phyloP scores from a whole-genome alignment of 2,888 invertebrate species.

The Mellilla xanthometata region DNA sequence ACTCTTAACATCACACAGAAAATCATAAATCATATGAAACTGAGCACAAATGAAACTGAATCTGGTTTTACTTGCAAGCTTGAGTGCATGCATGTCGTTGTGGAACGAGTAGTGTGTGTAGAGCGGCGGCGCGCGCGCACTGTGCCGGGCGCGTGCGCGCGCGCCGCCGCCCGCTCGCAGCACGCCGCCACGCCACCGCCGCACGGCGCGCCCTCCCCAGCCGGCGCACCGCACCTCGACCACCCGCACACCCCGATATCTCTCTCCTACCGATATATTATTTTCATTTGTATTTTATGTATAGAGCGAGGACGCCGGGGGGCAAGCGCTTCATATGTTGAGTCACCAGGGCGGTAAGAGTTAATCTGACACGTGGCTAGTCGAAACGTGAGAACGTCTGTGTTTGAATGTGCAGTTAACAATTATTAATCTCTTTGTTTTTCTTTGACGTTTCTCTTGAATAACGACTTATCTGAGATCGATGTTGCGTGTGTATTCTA shows the following conservation, averaged over 20 bases:
- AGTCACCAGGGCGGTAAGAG: slow-evolving; percentile 97
- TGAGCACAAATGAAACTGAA: slow-evolving; percentile 80
- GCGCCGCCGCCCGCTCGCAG: slow-evolving; percentile 34
- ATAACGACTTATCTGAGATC: slow-evolving; percentile 79
- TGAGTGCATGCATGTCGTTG: slow-evolving; percentile 81
- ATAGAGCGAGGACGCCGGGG: slow-evolving; percentile 96
- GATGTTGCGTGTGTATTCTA: slow-evolving; percentile 83
- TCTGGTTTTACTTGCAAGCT: slow-evolving; percentile 82
- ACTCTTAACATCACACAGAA: slow-evolving; percentile 81
- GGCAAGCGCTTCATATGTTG: slow-evolving; percentile 94
- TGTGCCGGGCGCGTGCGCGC: slow-evolving; percentile 38
- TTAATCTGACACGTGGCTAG: slow-evolving; percentile 78
- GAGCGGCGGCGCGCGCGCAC: slow-evolving; percentile 37
- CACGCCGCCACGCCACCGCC: slow-evolving; percentile 42
- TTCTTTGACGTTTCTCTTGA: slow-evolving; percentile 82
- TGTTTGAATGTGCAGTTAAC: slow-evolving; percentile 80
- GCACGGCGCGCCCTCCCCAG: slow-evolving; percentile 43
- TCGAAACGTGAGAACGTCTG: slow-evolving; percentile 81
- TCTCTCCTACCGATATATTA: slow-evolving; percentile 80
- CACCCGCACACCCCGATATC: slow-evolving; percentile 75
- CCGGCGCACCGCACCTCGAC: slow-evolving; percentile 62
- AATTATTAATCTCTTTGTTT: slow-evolving; percentile 77
- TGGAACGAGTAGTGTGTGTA: slow-evolving; percentile 74
- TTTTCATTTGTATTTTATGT: slow-evolving; percentile 84
- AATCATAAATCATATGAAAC: slow-evolving; percentile 80